Percentiles rank a stretch among this genome's conserved stretches.
Evolutionary conservation across 2,888 invertebrate genomes (phyloP).

Genomic region (Dioctria linearis): DNA sequence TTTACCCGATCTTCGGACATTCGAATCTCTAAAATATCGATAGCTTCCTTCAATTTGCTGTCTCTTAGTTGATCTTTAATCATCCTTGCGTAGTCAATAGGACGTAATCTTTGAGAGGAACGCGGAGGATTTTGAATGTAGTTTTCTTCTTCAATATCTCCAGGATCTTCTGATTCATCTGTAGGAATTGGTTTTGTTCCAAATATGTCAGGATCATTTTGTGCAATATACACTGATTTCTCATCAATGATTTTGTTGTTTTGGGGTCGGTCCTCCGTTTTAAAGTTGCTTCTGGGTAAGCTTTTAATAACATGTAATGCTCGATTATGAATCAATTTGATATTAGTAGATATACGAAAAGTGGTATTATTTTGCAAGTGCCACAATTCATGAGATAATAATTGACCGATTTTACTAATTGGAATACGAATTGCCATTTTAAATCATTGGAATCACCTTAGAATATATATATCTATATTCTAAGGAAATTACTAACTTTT

Average conservation of each 20-base stretch:
- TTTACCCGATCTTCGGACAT: constrained; percentile 85
- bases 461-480: too few relatives aligned
- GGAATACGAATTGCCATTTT: background rate
- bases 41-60: constrained; percentile 82
- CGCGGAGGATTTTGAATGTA: constrained; percentile 73
- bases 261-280: too few relatives aligned
- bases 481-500: too few relatives aligned
- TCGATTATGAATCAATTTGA: too few relatives aligned
- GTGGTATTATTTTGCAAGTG: background rate
- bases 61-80: constrained; percentile 79
- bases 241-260: background rate
- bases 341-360: too few relatives aligned
- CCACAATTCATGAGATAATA: background rate
- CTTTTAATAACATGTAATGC: too few relatives aligned
- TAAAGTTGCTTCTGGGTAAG: too few relatives aligned
- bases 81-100: constrained; percentile 79
- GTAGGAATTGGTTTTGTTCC: background rate
- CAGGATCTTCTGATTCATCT: constrained; percentile 64
- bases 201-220: constrained; percentile 49
- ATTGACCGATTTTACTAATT: background rate
- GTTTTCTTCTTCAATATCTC: constrained; percentile 76
- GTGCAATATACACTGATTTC: background rate
- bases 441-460: too few relatives aligned
- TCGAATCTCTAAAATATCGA: constrained; percentile 82
- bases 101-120: constrained; percentile 73